Conservation (phyloP, 2,797 vertebrate genomes). For the Chaunax sp. region DNA sequence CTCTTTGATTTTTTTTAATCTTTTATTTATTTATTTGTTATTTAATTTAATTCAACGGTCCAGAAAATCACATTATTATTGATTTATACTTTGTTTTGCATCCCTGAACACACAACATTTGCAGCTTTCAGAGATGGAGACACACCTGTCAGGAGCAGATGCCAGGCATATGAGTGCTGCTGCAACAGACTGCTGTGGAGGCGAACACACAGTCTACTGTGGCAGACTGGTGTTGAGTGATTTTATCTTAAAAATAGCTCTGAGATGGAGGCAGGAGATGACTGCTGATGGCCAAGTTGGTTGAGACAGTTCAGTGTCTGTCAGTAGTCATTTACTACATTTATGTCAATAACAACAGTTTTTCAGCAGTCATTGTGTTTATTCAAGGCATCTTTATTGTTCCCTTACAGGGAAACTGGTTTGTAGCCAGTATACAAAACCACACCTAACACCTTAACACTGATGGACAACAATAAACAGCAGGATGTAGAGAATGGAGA, state of each 20-base stretch:
- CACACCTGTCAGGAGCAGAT: constrained; percentile 31
- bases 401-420: too few species aligned
- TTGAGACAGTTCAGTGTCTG: too few species aligned
- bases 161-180: background rate
- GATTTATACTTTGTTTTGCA: too few species aligned
- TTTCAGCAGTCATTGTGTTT: too few species aligned
- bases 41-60: background rate
- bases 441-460: too few species aligned
- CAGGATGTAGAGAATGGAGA: too few species aligned
- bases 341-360: too few species aligned
- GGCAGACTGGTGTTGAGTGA: background rate
- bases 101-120: background rate
- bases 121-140: constrained; percentile 10
- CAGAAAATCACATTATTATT: background rate
- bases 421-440: background rate
- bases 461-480: too few species aligned
- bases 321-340: too few species aligned
- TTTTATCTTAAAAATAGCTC: background rate
- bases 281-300: too few species aligned
- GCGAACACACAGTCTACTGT: constrained; percentile 1
- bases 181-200: background rate
- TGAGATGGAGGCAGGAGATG: background rate
- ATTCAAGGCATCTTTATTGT: too few species aligned
- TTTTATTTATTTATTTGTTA: too few species aligned
- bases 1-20: background rate